Evolutionary conservation across 1,140 invertebrate genomes (phyloP).

Genomic region (Laodelphax striatellus): DNA sequence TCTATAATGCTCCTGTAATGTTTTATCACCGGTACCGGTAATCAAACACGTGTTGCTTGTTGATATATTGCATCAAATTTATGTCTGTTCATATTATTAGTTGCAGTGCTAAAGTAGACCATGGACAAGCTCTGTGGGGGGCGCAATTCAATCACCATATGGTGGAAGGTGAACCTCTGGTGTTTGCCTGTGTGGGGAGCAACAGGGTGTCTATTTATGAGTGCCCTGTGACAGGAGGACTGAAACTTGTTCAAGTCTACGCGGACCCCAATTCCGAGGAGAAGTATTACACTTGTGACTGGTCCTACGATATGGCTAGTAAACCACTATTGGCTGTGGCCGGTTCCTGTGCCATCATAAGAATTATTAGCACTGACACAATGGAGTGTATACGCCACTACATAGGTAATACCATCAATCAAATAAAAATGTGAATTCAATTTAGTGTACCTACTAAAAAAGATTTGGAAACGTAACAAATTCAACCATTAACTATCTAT

Average conservation of each 20-base stretch:
- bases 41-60: no score
- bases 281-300: constrained; percentile 93
- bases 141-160: constrained; percentile 86
- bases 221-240: constrained; percentile 56
- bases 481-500: no score
- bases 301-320: constrained; percentile 76
- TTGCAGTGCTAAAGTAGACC: constrained; percentile 79
- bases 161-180: constrained; percentile 68
- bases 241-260: constrained; percentile 83
- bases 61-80: no score
- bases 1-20: no score
- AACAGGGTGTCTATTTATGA: constrained; percentile 91
- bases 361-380: constrained; percentile 72
- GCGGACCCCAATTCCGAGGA: constrained; percentile 91
- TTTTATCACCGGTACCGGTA: no score
- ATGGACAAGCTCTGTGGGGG: constrained; percentile 86
- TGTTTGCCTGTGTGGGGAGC: constrained; percentile 93
- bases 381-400: constrained; percentile 85
- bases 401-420: no score
- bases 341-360: constrained; percentile 78
- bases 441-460: no score
- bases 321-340: constrained; percentile 81
- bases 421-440: no score
- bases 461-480: no score
- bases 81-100: constrained; percentile 31